Base-by-base conservation (phyloP, 1,140 invertebrate genomes). In the Acromyrmex echinatior region DNA sequence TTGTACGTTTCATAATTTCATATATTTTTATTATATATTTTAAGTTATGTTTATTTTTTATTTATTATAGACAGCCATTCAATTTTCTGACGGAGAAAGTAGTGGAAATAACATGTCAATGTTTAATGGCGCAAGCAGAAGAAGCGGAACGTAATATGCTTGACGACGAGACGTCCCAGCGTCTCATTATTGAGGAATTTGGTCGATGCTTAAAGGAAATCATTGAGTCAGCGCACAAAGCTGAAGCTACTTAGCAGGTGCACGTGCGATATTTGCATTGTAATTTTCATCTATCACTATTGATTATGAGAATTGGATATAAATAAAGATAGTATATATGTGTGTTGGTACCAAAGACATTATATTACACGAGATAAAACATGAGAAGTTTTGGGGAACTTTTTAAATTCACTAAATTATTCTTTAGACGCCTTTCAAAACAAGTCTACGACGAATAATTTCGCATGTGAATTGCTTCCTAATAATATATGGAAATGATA, bases 81-180 rank as follows among this genome's bases (percentile, higher is more conserved):
- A 98, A 97, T 90, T 98, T 98, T 94, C 97, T 99, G 92, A 99
- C 98, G 3, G 96, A 97, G 51, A 98, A 99, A 94, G 98, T 99
- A 3, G 98, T 99, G 4, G 98, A 99, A 94, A 99, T 99, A 45
- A 99, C 99, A 2, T 98, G 98, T 93, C 98, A 99, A 91, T 99
- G 99, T 95, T 96, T 99, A 91, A 95, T 99, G 90, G 98, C 99
- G 2, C 98, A 99, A 93, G 98, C 98, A 16, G 97, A 98, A 87
- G 98, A 98, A 93, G 97, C 97, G 3, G 97, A 98, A 91, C 96
- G 96, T 90, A 96, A 96, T 87, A 96, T 96, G 92, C 94, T 97
- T 86, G 96, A 96, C 21, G 96, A 96, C 10, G 97, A 97, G 86
- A 96, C 97, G 91, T 97, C 98, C n/a, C 97, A 99, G 93, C 96